Evolutionary conservation across 2,888 invertebrate species (phyloP), one percentile per base, ranked within the genome.

Genomic region (Tipula helvola): DNA sequence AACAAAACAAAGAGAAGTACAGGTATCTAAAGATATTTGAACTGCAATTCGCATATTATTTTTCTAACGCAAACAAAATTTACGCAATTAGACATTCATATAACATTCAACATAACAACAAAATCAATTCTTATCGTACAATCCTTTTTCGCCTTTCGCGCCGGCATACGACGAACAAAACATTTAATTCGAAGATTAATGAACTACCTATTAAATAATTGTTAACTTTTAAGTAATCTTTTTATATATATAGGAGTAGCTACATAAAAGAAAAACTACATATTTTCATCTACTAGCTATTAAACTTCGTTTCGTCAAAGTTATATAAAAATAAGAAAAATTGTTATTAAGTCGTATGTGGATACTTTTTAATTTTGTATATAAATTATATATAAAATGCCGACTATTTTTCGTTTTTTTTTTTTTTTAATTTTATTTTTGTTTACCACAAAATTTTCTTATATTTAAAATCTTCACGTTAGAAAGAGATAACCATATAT

Each of bases 341-440:
- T n/a, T 71, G 12, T 16, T 71, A 28, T 28, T 28, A 28, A 28
- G 28, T 28, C 28, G 28, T 71, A 71, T 71, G 71, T 71, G 18
- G 28, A 71, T 71, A 71, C 71, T 71, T 28, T 28, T 18, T 28
- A 18, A 71, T 71, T 71, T 18, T 71, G 71, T 71, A 28, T 12
- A 71, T 57, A 57, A 57, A 71, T 71, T 71, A 36, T 36, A 83
- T 83, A 83, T 84, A 84, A 84, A 84, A 84, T 83, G 84, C 84
- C 84, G 84, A 84, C 84, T 84, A 39, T 84, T 36, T 83, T 83
- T 36, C 10, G 2, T 1, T 13, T 39, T 71, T 71, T 71, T 2
- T 10, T 57, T 57, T 18, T 4, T 83, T 1, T 39, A 36, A 83
- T 83, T 83, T 83, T 83, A 84, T 41, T 84, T 84, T 84, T 84